These are phyloP conservation scores for Mormyrus iriodes DNA, from an alignment of 2,113 vertebrate species.

Conservation along the genomic window DNA sequence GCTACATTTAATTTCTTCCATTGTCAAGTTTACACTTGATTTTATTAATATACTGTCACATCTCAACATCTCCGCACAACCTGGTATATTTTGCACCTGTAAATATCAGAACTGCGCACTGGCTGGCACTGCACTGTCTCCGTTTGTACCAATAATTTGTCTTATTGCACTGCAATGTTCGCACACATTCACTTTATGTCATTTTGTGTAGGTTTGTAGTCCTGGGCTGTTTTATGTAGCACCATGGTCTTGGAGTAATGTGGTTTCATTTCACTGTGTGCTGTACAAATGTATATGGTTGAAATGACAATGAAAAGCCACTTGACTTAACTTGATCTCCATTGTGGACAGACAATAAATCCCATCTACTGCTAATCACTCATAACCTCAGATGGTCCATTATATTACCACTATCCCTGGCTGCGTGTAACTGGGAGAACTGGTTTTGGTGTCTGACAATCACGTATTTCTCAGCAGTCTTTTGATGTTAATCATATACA, in stretches of 20 bases:
- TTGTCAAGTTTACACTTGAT: not conserved
- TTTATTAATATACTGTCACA: not conserved
- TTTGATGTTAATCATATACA: not conserved
- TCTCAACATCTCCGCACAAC: not conserved
- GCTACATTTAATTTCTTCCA: no score
- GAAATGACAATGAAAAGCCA: not conserved
- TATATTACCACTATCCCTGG: not conserved
- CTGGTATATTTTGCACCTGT: not conserved
- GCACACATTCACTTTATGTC: no score
- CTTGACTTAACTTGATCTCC: not conserved
- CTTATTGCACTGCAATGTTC: no score
- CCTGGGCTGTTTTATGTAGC: not conserved
- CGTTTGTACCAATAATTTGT: not conserved
- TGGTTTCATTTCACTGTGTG: not conserved
- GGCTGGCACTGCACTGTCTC: not conserved
- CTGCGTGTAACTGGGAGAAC: not conserved
- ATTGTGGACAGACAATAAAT: not conserved
- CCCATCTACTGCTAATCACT: not conserved
- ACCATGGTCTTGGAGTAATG: not conserved
- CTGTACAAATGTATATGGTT: not conserved
- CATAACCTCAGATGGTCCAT: not conserved
- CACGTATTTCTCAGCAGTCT: not conserved
- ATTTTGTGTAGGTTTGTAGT: no score
- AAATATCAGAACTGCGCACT: not conserved
- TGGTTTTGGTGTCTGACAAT: not conserved